Base-by-base conservation (phyloP, 2,113 vertebrate genomes). In the Bubo bubo region DNA sequence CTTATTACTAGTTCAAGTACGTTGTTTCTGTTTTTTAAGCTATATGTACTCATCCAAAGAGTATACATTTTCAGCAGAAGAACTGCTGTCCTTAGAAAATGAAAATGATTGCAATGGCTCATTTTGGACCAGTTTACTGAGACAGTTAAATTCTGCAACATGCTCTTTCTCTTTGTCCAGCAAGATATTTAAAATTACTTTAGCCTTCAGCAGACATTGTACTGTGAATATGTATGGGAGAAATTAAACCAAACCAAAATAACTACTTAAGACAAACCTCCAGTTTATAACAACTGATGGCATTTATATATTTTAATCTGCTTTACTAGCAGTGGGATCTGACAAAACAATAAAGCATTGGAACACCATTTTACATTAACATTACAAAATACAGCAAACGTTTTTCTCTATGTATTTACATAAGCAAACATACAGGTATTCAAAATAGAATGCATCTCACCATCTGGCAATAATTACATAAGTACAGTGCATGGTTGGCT, bases 361-460 rank as follows among this genome's bases (percentile, higher is more conserved):
- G 85, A 97, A 95, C 91, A 97, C 59, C 45, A 45, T 97, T 98
- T 98, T 96, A 97, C 97, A 97, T 95, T 66, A 97, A 95, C 93
- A 77, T 95, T 86, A 97, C 95, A 96, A 97, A 93, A 97, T 93
- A 96, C 96, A 93, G 62, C 82, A 96, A 95, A 67, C 16, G 47
- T 97, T 94, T 96, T 97, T 95, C 96, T 98, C 23, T 77, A 62
- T 94, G 56, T 97, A 92, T 96, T 97, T 96, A 96, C 62, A 96
- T 94, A 96, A 72, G 93, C 93, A 83, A 95, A 96, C 94, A 81
- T 90, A 83, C 64, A 90, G 68, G 85, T 95, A 97, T 90, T 97
- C 96, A 96, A 95, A 98, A 98, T 98, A 97, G 94, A 98, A 98
- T 97, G 97, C 92, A 95, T 96, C 74, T 97, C 92, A 94, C 82